A percentile compares a stretch with the other conserved stretches of the same genome.
Evolutionary conservation across 53 echinoderm and acorn worm species (phyloP).

Genomic region (Arbacia lixula): DNA sequence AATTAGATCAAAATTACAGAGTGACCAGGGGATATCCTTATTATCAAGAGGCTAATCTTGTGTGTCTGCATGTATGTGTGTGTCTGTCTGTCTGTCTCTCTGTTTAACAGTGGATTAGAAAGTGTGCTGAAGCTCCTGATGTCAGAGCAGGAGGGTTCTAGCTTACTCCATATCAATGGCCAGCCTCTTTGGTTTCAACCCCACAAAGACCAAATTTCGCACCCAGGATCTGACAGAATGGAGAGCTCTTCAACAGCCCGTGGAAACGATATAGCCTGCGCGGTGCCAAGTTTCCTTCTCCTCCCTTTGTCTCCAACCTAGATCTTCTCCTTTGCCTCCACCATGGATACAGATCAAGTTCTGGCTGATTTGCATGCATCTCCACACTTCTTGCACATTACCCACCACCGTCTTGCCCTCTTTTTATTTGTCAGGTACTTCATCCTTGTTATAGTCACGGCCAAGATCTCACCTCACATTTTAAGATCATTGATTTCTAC

Average conservation of each 20-base stretch:
- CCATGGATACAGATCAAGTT: background rate
- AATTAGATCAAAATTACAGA: too few species aligned
- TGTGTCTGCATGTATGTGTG: too few species aligned
- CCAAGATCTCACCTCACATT: too few species aligned
- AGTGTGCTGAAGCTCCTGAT: background rate
- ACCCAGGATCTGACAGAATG: background rate
- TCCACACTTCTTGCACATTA: background rate
- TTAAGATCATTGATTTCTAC: too few species aligned
- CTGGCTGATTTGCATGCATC: background rate
- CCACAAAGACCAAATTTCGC: conserved; percentile 19
- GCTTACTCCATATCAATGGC: conserved; percentile 18
- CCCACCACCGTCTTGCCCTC: too few species aligned
- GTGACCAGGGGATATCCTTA: too few species aligned
- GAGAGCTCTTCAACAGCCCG: background rate
- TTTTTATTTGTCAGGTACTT: too few species aligned
- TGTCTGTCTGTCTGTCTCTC: too few species aligned
- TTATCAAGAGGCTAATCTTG: too few species aligned
- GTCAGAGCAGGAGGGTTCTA: conserved; percentile 12
- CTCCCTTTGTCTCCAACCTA: conserved; percentile 32
- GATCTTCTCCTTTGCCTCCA: background rate
- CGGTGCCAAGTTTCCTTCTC: conserved; percentile 14
- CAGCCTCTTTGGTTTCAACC: conserved; percentile 12
- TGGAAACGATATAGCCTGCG: conserved; percentile 17
- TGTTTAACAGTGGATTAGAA: too few species aligned
- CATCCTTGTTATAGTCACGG: too few species aligned